These are phyloP conservation scores for Centropyge bicolor DNA, from an alignment of 2,797 vertebrate species.

Conservation along the genomic window DNA sequence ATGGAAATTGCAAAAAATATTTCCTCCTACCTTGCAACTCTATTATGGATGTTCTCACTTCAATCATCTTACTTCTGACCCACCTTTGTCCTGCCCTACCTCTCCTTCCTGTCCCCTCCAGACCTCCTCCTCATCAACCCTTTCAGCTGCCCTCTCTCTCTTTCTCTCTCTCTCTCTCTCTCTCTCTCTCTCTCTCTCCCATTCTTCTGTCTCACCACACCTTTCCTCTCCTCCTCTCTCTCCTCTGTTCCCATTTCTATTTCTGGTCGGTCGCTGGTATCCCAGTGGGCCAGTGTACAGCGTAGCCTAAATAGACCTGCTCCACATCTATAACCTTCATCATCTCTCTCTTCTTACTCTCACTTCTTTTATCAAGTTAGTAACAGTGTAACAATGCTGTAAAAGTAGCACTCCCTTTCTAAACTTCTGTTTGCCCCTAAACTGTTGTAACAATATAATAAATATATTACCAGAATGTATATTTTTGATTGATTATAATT, in stretches of 20 bases:
- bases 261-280: constrained; percentile 81
- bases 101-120: constrained; percentile 25
- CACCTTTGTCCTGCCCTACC: not conserved
- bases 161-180: constrained; percentile 57
- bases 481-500: constrained; percentile 1
- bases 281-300: constrained; percentile 77
- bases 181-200: constrained; percentile 41
- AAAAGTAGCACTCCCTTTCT: constrained; percentile 58
- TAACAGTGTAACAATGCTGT: constrained; percentile 33
- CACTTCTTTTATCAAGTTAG: constrained; percentile 57
- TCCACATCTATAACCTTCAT: constrained; percentile 85
- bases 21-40: not conserved
- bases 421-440: constrained; percentile 8
- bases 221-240: constrained; percentile 58
- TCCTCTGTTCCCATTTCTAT: constrained; percentile 86
- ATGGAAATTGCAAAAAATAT: not conserved
- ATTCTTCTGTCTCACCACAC: constrained; percentile 48
- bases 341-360: constrained; percentile 63
- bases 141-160: constrained; percentile 42
- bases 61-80: not conserved
- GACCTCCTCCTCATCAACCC: constrained; percentile 49
- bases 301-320: constrained; percentile 82
- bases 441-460: not conserved
- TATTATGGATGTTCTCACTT: not conserved
- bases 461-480: not conserved